phyloP scores from a whole-genome alignment of 2,888 invertebrate species.

The Lissonota sp. region DNA sequence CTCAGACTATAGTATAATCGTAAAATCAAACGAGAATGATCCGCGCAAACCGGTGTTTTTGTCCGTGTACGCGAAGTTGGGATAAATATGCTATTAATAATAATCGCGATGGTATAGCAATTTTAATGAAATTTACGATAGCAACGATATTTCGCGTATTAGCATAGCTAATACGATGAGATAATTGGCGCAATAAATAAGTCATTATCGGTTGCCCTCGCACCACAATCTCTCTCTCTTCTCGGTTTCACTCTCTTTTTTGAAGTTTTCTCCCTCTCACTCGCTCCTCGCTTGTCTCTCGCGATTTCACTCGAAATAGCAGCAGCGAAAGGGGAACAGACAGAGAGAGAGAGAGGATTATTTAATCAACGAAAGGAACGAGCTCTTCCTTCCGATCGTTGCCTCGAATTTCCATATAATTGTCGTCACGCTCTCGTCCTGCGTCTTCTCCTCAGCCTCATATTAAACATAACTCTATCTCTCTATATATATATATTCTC shows the following conservation, averaged over 20 bases:
- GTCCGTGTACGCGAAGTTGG: slow-evolving; percentile 63
- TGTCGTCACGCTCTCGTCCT: slow-evolving; percentile 71
- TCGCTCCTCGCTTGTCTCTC: slow-evolving; percentile 21
- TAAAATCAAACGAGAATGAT: slow-evolving; percentile 71
- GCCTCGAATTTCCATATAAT: slow-evolving; percentile 81
- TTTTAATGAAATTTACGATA: slow-evolving; percentile 76
- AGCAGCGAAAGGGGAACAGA: not conserved
- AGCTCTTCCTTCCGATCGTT: slow-evolving; percentile 77
- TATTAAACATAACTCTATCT: slow-evolving; percentile 8
- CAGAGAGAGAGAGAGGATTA: slow-evolving; percentile 52
- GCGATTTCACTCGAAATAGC: slow-evolving; percentile 33
- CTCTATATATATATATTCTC: slow-evolving; percentile 26
- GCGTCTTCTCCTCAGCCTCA: slow-evolving; percentile 1
- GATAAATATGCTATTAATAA: slow-evolving; percentile 77
- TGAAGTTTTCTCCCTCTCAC: slow-evolving; percentile 5
- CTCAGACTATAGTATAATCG: slow-evolving; percentile 62
- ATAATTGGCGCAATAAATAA: slow-evolving; percentile 83
- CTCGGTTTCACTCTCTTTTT: slow-evolving; percentile 21
- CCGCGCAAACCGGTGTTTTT: slow-evolving; percentile 35
- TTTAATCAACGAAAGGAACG: slow-evolving; percentile 78
- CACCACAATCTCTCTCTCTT: not conserved
- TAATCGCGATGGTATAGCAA: slow-evolving; percentile 73
- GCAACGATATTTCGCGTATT: slow-evolving; percentile 70
- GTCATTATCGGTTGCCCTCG: slow-evolving; percentile 78
- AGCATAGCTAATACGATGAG: slow-evolving; percentile 78